Evolutionary conservation across 2,797 vertebrate genomes (phyloP).

Genomic region (Catostomus latipinnis): DNA sequence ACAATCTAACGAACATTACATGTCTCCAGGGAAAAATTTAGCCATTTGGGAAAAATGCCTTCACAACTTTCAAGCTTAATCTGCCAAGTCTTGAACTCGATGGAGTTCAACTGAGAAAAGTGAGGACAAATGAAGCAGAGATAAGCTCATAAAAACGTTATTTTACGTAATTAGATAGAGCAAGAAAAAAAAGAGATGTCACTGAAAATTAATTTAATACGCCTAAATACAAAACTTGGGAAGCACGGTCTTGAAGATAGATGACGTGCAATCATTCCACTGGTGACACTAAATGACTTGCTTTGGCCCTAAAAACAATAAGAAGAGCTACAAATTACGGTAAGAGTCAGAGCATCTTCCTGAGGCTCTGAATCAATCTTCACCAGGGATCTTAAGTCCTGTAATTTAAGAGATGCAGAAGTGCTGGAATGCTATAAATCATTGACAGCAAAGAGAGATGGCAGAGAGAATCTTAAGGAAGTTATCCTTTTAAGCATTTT

Average conservation of each 20-base stretch:
- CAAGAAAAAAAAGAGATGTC: slow-evolving; percentile 38
- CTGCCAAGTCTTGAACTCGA: slow-evolving; percentile 27
- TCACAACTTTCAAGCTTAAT: neutral
- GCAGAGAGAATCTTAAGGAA: slow-evolving; percentile 53
- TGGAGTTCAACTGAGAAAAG: slow-evolving; percentile 30
- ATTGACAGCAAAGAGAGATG: slow-evolving; percentile 53
- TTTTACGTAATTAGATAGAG: slow-evolving; percentile 46
- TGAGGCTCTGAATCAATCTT: slow-evolving; percentile 66
- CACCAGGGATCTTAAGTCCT: slow-evolving; percentile 79
- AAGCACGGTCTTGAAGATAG: slow-evolving; percentile 37
- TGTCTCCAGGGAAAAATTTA: slow-evolving; percentile 7
- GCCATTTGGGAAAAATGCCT: slow-evolving; percentile 2
- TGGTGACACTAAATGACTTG: slow-evolving; percentile 69
- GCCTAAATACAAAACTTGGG: slow-evolving; percentile 41
- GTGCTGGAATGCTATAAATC: slow-evolving; percentile 82
- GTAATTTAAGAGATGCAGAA: slow-evolving; percentile 81
- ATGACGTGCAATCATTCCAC: slow-evolving; percentile 62
- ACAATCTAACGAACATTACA: slow-evolving; percentile 10
- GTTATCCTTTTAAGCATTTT: slow-evolving; percentile 54
- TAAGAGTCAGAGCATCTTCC: slow-evolving; percentile 68
- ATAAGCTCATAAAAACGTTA: slow-evolving; percentile 50
- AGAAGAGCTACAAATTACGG: slow-evolving; percentile 67
- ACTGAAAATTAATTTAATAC: slow-evolving; percentile 54
- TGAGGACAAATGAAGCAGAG: slow-evolving; percentile 30
- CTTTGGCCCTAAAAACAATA: slow-evolving; percentile 72